These are phyloP conservation scores for Spatula clypeata DNA, from an alignment of 2,797 vertebrate genomes.

Conservation along the genomic window DNA sequence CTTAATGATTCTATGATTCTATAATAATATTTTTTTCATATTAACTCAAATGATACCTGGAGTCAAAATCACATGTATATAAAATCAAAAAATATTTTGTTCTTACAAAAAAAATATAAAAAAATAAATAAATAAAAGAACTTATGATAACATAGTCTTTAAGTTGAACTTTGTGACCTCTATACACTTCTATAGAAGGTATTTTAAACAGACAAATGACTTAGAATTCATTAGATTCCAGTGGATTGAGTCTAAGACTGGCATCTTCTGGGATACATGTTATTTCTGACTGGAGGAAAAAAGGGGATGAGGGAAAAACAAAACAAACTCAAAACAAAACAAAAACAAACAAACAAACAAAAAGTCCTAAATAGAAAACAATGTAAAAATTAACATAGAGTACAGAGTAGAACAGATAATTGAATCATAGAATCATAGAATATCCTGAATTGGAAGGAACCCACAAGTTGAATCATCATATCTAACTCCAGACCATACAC, in stretches of 20 bases:
- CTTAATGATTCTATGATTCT: too few species aligned
- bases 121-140: neutral
- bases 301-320: accelerated
- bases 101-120: neutral
- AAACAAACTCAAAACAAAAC: neutral
- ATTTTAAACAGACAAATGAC: neutral
- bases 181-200: neutral
- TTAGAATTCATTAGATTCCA: neutral
- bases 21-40: too few species aligned
- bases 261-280: neutral
- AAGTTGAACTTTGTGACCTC: neutral
- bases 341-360: too few species aligned
- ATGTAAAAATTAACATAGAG: neutral
- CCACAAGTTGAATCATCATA: too few species aligned
- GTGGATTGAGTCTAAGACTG: neutral
- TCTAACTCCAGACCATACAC: too few species aligned
- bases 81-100: neutral
- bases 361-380: neutral
- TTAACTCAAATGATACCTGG: accelerated
- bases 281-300: neutral
- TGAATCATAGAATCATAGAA: too few species aligned
- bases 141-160: accelerated
- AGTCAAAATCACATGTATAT: neutral
- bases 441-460: too few species aligned
- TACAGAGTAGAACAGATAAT: neutral